Evolutionary conservation across 2,113 vertebrate species (phyloP).

Genomic region (Solenodon paradoxus): DNA sequence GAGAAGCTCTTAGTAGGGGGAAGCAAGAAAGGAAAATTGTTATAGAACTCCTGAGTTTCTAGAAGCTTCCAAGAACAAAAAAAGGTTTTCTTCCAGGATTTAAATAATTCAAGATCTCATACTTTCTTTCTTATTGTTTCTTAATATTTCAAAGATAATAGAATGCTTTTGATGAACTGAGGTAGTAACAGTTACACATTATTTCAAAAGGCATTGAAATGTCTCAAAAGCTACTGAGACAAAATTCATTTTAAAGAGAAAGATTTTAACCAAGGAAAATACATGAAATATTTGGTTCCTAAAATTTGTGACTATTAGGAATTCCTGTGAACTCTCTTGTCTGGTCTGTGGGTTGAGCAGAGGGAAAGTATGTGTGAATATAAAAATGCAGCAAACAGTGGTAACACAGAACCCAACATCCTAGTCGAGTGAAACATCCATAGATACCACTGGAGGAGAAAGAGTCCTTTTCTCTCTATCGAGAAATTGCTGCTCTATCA

Average conservation of each 20-base stretch:
- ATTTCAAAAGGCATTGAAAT: background rate
- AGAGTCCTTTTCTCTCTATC: background rate
- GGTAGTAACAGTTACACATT: background rate
- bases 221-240: background rate
- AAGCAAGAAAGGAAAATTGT: background rate
- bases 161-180: background rate
- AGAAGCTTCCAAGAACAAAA: background rate
- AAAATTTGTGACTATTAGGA: background rate
- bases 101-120: background rate
- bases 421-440: accelerated
- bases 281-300: background rate
- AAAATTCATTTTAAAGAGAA: background rate
- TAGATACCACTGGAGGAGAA: background rate
- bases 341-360: background rate
- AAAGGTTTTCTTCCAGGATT: background rate
- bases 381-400: background rate
- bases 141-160: background rate
- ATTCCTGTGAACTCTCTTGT: background rate
- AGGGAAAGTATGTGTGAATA: background rate
- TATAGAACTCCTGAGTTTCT: background rate
- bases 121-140: background rate
- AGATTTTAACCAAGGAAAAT: background rate
- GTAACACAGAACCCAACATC: background rate
- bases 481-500: background rate
- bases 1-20: background rate